Percentiles rank a stretch among this genome's conserved stretches.
Conservation (phyloP, 2,113 vertebrate species). For the Connochaetes taurinus region DNA sequence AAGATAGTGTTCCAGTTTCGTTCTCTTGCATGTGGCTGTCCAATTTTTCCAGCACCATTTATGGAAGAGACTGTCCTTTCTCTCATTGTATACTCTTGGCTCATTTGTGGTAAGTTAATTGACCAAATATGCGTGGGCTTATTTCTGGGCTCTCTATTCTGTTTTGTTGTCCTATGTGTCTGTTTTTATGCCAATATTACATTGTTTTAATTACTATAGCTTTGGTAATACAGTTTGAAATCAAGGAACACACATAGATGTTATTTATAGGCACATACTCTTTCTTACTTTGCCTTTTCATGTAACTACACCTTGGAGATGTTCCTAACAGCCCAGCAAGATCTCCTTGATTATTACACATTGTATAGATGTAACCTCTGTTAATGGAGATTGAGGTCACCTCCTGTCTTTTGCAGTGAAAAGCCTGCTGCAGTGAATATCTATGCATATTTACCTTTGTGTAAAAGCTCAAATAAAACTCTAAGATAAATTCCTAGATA, state of each 20-base stretch:
- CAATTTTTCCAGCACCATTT: not conserved
- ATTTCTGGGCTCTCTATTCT: not conserved
- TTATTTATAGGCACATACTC: not conserved
- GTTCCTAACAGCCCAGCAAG: not conserved
- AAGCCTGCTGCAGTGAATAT: not conserved
- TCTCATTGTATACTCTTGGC: not conserved
- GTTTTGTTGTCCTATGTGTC: not conserved
- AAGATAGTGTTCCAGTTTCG: not conserved
- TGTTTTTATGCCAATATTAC: not conserved
- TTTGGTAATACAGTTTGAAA: not conserved
- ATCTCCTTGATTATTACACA: not conserved
- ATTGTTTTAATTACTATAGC: not conserved
- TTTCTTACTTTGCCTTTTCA: not conserved
- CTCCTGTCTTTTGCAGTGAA: not conserved
- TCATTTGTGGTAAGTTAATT: not conserved
- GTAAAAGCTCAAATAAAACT: not conserved
- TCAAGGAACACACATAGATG: not conserved
- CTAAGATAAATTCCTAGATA: not conserved
- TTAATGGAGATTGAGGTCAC: not conserved
- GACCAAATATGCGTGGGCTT: not conserved
- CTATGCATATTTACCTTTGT: not conserved
- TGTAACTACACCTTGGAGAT: not conserved
- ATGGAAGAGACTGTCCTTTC: not conserved
- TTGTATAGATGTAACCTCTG: not conserved
- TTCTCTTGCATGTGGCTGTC: not conserved